Evolutionary conservation across 2,113 vertebrate species (phyloP).

Genomic region (Enhydra lutris): DNA sequence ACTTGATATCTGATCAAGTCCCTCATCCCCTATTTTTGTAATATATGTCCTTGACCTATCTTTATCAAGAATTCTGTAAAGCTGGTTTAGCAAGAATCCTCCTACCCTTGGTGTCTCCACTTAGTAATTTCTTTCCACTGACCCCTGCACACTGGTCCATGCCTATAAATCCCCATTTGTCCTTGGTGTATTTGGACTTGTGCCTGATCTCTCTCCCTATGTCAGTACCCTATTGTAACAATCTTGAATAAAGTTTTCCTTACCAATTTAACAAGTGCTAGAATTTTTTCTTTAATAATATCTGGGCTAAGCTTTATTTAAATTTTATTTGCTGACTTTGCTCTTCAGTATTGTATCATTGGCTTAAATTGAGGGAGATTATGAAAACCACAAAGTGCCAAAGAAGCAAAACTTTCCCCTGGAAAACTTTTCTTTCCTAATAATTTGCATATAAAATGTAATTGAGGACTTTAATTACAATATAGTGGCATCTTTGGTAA

Average conservation of each 20-base stretch:
- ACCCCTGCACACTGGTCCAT: neutral
- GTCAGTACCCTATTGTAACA: neutral
- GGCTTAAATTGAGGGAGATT: neutral
- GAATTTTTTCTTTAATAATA: neutral
- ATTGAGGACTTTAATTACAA: neutral
- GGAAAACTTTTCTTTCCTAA: neutral
- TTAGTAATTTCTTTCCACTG: neutral
- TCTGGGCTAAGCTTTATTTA: neutral
- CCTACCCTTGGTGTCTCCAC: neutral
- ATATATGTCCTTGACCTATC: neutral
- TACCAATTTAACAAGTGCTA: neutral
- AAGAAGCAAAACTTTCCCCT: neutral
- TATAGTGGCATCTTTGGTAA: neutral
- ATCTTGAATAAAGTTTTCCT: neutral
- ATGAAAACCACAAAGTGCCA: neutral
- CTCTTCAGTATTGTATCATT: neutral
- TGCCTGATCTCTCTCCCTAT: neutral
- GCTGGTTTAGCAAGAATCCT: neutral
- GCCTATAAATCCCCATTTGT: neutral
- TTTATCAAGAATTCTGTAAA: neutral
- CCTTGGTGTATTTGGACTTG: neutral
- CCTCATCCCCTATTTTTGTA: neutral
- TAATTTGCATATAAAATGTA: conserved; percentile 17
- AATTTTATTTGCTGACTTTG: neutral
- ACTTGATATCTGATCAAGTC: neutral